A percentile compares a stretch with the other conserved stretches of the same genome.
Evolutionary conservation across 2,113 vertebrate species (phyloP).

Genomic region (Psittacara wagleri): DNA sequence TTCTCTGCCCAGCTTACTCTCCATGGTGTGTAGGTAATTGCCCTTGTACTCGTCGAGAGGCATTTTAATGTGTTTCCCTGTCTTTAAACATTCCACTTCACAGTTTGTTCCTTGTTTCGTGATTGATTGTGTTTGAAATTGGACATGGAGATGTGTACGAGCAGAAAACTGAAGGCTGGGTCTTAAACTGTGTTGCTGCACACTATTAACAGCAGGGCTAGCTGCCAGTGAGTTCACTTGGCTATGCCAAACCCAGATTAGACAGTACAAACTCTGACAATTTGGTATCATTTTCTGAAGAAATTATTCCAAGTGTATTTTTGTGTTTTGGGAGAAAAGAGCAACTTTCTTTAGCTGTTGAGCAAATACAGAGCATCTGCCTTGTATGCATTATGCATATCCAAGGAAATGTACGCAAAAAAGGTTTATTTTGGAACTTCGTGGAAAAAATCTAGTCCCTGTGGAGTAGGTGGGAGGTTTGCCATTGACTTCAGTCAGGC

Average conservation of each 20-base stretch:
- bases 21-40: background rate
- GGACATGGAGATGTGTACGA: fast-evolving
- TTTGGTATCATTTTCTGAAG: background rate
- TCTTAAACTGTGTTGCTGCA: background rate
- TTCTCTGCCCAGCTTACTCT: background rate
- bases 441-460: background rate
- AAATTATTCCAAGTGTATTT: background rate
- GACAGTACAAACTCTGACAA: background rate
- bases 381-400: background rate
- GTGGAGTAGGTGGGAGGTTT: slow-evolving; percentile 24
- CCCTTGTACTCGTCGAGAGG: background rate
- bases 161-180: background rate
- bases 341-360: background rate
- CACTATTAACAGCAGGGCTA: background rate
- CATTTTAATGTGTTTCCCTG: background rate
- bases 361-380: background rate
- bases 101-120: background rate
- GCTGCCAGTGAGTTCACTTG: background rate
- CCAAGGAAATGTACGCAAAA: background rate
- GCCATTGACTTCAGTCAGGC: slow-evolving; percentile 17
- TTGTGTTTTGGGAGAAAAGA: background rate
- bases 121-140: background rate
- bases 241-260: background rate
- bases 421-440: slow-evolving; percentile 19
- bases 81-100: background rate